Conservation (phyloP, 2,113 vertebrate genomes). For the Apodemus speciosus region DNA sequence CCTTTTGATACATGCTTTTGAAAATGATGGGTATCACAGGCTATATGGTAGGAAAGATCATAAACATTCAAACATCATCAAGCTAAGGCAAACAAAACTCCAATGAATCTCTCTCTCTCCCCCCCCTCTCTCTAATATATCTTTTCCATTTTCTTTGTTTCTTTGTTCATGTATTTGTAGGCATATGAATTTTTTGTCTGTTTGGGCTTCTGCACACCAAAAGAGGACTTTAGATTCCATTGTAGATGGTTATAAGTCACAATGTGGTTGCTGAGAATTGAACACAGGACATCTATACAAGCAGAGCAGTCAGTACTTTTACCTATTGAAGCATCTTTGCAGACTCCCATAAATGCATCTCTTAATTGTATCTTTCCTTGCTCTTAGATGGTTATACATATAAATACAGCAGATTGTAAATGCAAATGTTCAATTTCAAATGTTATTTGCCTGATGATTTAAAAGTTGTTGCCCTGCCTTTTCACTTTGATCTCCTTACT, state of each 20-base stretch:
- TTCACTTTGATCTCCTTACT: not conserved
- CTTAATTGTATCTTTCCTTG: conserved; percentile 1
- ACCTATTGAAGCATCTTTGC: not conserved
- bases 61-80: conserved; percentile 11
- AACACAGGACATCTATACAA: not conserved
- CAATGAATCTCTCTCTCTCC: not conserved
- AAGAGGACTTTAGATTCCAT: not conserved
- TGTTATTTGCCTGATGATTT: not conserved
- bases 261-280: not conserved
- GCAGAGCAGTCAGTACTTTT: not conserved
- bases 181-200: not conserved
- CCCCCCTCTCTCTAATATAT: not conserved
- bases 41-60: not conserved
- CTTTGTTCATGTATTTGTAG: not conserved
- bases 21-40: not conserved
- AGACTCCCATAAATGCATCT: not conserved
- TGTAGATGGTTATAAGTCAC: not conserved
- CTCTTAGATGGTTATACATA: not conserved
- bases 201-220: not conserved
- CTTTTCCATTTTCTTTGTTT: not conserved
- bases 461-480: not conserved
- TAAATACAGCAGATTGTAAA: not conserved
- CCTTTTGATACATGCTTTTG: conserved; percentile 25
- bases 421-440: not conserved
- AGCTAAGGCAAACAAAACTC: not conserved